Evolutionary conservation across 2,888 invertebrate species (phyloP).

Genomic region (Ormyrus pomaceus): DNA sequence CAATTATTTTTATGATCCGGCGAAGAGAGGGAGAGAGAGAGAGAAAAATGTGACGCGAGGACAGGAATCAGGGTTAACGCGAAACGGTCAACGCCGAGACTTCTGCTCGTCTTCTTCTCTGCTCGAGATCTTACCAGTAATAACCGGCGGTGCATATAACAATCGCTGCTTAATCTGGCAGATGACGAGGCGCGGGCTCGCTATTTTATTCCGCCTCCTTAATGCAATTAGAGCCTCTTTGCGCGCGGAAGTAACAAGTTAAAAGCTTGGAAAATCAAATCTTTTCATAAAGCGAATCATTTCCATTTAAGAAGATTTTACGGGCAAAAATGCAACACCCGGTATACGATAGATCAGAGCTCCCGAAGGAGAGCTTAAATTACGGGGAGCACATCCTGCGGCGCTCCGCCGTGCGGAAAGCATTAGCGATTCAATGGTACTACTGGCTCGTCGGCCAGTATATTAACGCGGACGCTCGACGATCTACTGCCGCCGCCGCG

Average conservation of each 20-base stretch:
- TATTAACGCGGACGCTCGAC: conserved; percentile 14
- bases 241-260: too few species aligned
- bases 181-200: conserved; percentile 1
- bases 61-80: conserved; percentile 26
- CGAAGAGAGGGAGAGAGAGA: neutral
- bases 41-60: neutral
- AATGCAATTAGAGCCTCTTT: neutral
- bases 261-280: too few species aligned
- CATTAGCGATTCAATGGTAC: conserved; percentile 41
- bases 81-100: conserved; percentile 1
- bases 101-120: too few species aligned
- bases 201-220: conserved; percentile 5
- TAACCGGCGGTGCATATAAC: conserved; percentile 6
- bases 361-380: too few species aligned
- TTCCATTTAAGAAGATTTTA: too few species aligned
- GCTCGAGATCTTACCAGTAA: conserved; percentile 25
- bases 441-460: conserved; percentile 8
- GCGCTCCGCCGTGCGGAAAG: neutral
- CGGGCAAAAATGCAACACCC: too few species aligned
- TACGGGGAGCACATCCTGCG: too few species aligned
- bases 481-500: neutral
- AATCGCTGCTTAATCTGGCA: conserved; percentile 20
- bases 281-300: too few species aligned
- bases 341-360: too few species aligned
- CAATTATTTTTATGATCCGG: too few species aligned